Percentiles rank a stretch among this genome's conserved stretches.
phyloP scores from a whole-genome alignment of 2,113 vertebrate species.

The Malurus melanocephalus region DNA sequence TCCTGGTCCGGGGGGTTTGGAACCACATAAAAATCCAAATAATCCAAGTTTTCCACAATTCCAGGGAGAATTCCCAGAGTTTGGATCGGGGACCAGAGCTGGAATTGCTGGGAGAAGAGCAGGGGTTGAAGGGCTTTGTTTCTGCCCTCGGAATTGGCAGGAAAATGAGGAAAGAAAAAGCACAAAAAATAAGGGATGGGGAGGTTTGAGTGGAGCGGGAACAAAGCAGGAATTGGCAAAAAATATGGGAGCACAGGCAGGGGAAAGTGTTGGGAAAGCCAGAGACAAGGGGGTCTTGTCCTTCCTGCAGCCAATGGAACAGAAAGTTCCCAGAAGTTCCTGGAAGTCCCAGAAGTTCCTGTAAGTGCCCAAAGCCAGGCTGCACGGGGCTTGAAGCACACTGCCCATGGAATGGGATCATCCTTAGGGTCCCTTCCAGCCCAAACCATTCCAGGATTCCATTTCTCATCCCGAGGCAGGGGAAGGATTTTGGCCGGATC shows the following conservation, averaged over 20 bases:
- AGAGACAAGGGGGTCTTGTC: accelerated
- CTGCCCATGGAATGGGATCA: background rate
- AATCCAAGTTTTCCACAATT: background rate
- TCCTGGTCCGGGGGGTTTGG: background rate
- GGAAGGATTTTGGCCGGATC: background rate
- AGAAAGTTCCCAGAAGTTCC: background rate
- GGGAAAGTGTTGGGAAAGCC: background rate
- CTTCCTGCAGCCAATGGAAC: background rate
- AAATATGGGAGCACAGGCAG: accelerated
- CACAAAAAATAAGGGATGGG: background rate
- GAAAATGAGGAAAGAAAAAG: background rate
- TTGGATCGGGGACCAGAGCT: background rate
- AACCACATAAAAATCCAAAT: background rate
- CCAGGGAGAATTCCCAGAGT: background rate
- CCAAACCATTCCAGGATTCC: background rate
- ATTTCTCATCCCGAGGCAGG: background rate
- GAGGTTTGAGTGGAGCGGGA: background rate
- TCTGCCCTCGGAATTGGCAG: background rate
- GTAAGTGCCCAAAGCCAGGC: background rate
- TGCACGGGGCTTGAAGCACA: background rate
- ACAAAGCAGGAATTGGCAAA: background rate
- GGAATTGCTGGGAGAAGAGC: background rate
- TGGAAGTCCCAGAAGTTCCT: background rate
- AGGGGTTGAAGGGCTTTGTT: background rate
- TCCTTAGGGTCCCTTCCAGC: background rate